Conservation (phyloP, 2,113 vertebrate species). For the Leucoraja erinaceus region DNA sequence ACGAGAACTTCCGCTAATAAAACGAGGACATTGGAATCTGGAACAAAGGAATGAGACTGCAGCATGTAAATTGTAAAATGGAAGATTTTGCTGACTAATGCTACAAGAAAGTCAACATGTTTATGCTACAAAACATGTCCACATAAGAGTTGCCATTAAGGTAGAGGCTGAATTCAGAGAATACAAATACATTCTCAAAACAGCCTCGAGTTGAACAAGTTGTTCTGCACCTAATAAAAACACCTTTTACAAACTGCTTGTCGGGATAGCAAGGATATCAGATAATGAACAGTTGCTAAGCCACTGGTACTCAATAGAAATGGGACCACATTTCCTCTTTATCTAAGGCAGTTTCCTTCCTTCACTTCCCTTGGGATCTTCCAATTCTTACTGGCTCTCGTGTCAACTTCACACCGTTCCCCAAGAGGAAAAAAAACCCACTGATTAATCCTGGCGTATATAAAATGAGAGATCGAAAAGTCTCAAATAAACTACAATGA, state of each 20-base stretch:
- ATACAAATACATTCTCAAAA: background rate
- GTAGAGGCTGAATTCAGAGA: background rate
- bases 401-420: conserved; percentile 5
- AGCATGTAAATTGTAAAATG: background rate
- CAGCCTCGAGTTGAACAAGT: background rate
- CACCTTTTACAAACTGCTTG: background rate
- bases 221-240: conserved; percentile 6
- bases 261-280: background rate
- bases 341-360: background rate
- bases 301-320: background rate
- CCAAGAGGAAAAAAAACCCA: background rate
- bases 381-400: background rate
- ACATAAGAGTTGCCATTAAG: background rate
- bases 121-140: background rate
- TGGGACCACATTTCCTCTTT: background rate
- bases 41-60: background rate
- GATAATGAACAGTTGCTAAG: conserved; percentile 14
- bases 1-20: background rate
- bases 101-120: background rate
- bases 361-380: background rate
- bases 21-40: background rate
- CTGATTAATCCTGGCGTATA: background rate
- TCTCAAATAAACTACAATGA: background rate
- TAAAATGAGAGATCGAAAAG: background rate
- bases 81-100: background rate